phyloP scores from a whole-genome alignment of 2,888 invertebrate genomes.

The Stenodema calcarata region DNA sequence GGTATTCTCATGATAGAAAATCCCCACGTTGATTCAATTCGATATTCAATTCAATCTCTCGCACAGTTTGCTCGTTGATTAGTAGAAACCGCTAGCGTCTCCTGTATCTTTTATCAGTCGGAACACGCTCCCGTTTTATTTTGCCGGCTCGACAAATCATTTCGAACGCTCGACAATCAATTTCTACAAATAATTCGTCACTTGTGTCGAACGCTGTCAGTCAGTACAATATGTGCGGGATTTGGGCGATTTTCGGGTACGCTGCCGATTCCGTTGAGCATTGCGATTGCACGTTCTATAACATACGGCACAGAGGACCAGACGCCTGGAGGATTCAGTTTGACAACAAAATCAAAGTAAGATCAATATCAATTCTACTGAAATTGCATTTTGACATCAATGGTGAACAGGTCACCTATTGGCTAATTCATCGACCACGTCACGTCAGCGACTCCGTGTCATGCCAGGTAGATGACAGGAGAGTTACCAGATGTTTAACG shows the following conservation, averaged over 20 bases:
- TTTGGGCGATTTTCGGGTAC: constrained; percentile 77
- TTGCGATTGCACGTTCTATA: constrained; percentile 69
- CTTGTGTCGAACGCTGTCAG: background rate
- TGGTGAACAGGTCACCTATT: too few species aligned
- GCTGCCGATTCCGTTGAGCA: constrained; percentile 64
- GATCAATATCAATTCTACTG: background rate
- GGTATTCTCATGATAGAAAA: too few species aligned
- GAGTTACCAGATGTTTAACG: too few species aligned
- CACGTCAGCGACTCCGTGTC: too few species aligned
- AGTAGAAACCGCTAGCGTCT: background rate
- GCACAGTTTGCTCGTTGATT: too few species aligned
- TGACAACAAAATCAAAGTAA: constrained; percentile 65
- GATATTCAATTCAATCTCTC: too few species aligned
- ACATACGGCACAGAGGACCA: constrained; percentile 75
- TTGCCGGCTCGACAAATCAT: background rate
- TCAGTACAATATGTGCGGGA: constrained; percentile 71
- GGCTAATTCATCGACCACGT: too few species aligned
- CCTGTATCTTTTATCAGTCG: background rate
- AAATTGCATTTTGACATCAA: too few species aligned
- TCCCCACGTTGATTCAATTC: too few species aligned
- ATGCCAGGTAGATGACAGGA: too few species aligned
- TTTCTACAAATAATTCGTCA: background rate
- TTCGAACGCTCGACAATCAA: background rate
- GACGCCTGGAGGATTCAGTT: constrained; percentile 78
- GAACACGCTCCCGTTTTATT: background rate